Evolutionary conservation across 2,113 vertebrate species (phyloP).

Genomic region (Prunella himalayana): DNA sequence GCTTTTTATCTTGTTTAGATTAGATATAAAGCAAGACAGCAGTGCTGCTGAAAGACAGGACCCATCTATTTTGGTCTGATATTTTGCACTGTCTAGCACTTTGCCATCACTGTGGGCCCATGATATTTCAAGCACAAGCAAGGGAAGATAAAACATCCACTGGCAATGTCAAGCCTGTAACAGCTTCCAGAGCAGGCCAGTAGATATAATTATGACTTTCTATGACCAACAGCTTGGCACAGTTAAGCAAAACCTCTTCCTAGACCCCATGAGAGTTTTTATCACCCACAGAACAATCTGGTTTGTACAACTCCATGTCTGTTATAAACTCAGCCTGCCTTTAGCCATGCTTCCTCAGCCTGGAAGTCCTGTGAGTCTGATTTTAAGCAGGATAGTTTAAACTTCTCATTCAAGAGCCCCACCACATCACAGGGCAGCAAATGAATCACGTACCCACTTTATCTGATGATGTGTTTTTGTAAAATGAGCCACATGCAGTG

Average conservation of each 20-base stretch:
- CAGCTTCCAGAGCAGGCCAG: neutral
- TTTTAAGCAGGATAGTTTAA: neutral
- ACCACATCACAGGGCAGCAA: conserved; percentile 25
- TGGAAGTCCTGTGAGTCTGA: neutral
- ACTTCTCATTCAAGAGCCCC: neutral
- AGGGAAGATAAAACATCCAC: conserved; percentile 15
- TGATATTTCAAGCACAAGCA: neutral
- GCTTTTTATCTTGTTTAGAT: neutral
- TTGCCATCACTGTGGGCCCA: neutral
- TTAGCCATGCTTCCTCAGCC: neutral
- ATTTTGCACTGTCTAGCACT: neutral
- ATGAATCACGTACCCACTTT: conserved; percentile 52
- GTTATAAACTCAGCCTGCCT: neutral
- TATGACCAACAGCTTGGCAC: neutral
- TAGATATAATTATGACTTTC: neutral
- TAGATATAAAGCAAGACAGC: neutral
- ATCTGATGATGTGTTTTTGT: conserved; percentile 50
- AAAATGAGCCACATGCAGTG: conserved; percentile 22
- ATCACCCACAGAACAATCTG: neutral
- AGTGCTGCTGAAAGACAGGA: neutral
- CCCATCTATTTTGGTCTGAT: neutral
- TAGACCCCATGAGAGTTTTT: neutral
- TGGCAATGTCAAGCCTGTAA: neutral
- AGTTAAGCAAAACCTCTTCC: neutral
- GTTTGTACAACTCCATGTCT: neutral